Evolutionary conservation across 2,888 invertebrate species (phyloP).

Genomic region (Leucophenga montana): DNA sequence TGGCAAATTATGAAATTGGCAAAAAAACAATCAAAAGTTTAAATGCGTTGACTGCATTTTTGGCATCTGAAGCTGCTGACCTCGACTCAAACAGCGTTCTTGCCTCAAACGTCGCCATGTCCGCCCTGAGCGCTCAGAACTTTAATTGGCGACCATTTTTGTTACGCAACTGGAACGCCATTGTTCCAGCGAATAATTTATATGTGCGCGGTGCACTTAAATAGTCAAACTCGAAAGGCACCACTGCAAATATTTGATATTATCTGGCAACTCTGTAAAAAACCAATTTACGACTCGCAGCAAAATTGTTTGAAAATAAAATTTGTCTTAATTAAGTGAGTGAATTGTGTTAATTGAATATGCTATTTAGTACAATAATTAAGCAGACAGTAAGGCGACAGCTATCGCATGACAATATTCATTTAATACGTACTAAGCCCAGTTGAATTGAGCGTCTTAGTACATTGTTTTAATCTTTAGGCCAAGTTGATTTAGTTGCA

Average conservation of each 20-base stretch:
- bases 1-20: no score
- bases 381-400: no score
- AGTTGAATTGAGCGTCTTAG: no score
- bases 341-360: no score
- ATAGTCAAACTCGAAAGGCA: constrained; percentile 31
- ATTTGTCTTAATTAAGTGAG: constrained; percentile 57
- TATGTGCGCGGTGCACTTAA: constrained; percentile 59
- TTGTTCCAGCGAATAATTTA: constrained; percentile 61
- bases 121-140: constrained; percentile 31
- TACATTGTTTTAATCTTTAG: no score
- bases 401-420: no score
- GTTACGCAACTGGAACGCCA: constrained; percentile 64
- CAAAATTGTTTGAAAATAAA: constrained; percentile 26
- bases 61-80: constrained; percentile 36
- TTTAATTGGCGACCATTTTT: constrained; percentile 65
- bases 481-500: no score
- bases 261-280: no score
- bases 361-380: no score
- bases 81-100: no score
- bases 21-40: constrained; percentile 52
- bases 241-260: background rate
- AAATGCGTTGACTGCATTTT: constrained; percentile 54
- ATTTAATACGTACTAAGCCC: no score
- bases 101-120: background rate
- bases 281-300: background rate